A percentile compares a stretch with the other conserved stretches of the same genome.
Conservation (phyloP, 2,888 invertebrate species). For the Calameuta pallipes region DNA sequence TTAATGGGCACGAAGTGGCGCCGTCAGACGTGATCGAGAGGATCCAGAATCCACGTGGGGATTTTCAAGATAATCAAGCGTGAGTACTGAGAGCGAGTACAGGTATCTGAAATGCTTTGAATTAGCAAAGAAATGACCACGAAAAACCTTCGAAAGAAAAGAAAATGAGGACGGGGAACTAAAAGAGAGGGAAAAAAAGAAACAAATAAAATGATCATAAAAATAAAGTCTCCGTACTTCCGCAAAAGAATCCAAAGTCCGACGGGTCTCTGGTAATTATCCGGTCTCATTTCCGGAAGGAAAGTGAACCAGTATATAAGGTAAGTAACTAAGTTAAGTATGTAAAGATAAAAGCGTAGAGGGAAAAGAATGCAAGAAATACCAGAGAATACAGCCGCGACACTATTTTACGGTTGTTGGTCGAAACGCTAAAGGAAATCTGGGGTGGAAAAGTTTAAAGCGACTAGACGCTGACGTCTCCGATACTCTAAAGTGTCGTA, state of each 20-base stretch:
- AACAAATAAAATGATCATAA: not conserved
- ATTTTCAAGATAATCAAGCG: not conserved
- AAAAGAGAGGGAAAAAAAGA: not conserved
- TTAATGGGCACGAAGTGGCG: not conserved
- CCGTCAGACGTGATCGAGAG: not conserved
- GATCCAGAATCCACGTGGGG: not conserved
- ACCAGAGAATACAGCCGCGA: conserved; percentile 22
- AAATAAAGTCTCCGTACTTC: not conserved
- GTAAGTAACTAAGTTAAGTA: not conserved
- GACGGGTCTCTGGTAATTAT: not conserved
- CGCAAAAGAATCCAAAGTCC: not conserved
- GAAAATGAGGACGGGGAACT: not conserved
- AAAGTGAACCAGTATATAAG: not conserved
- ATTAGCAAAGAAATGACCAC: not conserved
- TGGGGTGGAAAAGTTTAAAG: conserved; percentile 23
- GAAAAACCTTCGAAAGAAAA: not conserved
- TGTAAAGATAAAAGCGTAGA: not conserved
- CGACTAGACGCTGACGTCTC: conserved; percentile 39
- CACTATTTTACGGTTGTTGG: conserved; percentile 31
- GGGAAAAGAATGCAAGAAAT: not conserved
- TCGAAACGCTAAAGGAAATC: conserved; percentile 2
- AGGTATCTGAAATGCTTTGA: not conserved
- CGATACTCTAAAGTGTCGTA: conserved; percentile 37
- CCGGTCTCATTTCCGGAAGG: not conserved
- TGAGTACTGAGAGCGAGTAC: not conserved